Evolutionary conservation across 2,113 vertebrate species (phyloP).

Genomic region (Tinamus guttatus): DNA sequence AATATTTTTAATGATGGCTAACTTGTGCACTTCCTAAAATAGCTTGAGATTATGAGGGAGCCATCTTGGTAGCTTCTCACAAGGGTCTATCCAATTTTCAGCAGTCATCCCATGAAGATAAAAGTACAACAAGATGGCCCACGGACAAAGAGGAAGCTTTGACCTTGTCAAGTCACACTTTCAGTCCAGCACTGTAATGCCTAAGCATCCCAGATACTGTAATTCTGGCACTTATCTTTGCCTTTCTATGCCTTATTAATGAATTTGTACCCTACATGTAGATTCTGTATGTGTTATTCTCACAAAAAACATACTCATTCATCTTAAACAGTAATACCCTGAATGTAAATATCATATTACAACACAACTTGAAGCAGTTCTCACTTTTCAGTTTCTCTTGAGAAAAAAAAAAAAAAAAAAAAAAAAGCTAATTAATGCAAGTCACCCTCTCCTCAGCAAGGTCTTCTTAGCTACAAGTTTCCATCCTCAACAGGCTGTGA

Average conservation of each 20-base stretch:
- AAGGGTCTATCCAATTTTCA: not conserved
- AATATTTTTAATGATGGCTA: too few relatives aligned
- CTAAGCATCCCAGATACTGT: not conserved
- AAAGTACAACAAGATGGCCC: accelerated
- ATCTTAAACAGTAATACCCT: not conserved
- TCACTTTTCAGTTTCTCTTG: not conserved
- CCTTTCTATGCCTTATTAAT: not conserved
- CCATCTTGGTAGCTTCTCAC: not conserved
- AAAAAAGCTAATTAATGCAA: not conserved
- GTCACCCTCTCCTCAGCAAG: not conserved
- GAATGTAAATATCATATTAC: not conserved
- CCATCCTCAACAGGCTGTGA: not conserved
- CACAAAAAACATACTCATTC: not conserved
- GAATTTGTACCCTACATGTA: not conserved
- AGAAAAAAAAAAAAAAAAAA: not conserved
- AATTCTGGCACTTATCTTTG: not conserved
- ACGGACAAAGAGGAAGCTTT: not conserved
- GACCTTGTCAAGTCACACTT: not conserved
- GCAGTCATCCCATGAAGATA: not conserved
- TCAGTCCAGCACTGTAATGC: not conserved
- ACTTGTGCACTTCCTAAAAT: not conserved
- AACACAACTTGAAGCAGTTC: not conserved
- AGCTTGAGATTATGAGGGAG: not conserved
- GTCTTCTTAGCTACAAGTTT: not conserved
- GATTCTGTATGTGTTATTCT: not conserved